These are phyloP conservation scores for Coregonus sp. DNA, from an alignment of 2,797 vertebrate species.

Conservation along the genomic window DNA sequence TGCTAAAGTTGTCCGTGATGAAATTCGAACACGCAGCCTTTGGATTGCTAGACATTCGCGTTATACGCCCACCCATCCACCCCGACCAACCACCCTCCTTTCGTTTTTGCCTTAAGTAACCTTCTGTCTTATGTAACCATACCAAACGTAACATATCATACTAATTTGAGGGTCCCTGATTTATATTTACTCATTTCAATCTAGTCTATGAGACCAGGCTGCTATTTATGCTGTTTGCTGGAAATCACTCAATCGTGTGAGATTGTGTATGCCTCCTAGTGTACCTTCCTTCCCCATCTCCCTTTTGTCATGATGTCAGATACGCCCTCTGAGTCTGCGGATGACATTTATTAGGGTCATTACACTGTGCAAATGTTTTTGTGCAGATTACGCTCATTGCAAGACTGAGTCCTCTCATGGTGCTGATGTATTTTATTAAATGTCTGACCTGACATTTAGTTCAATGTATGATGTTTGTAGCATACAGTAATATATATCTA, in stretches of 20 bases:
- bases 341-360: not conserved
- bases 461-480: slow-evolving; percentile 5
- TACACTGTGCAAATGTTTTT: not conserved
- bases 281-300: slow-evolving; percentile 20
- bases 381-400: not conserved
- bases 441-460: not conserved
- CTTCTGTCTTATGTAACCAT: too few species aligned
- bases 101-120: too few species aligned
- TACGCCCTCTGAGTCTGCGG: not conserved
- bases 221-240: not conserved
- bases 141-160: too few species aligned
- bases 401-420: not conserved
- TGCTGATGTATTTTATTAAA: slow-evolving; percentile 13
- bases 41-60: too few species aligned
- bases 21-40: too few species aligned
- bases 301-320: not conserved
- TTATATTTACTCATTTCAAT: too few species aligned
- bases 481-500: not conserved
- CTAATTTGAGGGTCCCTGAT: too few species aligned
- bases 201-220: too few species aligned
- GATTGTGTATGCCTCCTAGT: not conserved
- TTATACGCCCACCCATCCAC: too few species aligned
- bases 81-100: too few species aligned
- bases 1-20: too few species aligned
- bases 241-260: slow-evolving; percentile 17